Percentiles rank a stretch among this genome's conserved stretches.
These are phyloP conservation scores for Toxotes chatareus DNA, from an alignment of 2,113 vertebrate species.

Conservation along the genomic window DNA sequence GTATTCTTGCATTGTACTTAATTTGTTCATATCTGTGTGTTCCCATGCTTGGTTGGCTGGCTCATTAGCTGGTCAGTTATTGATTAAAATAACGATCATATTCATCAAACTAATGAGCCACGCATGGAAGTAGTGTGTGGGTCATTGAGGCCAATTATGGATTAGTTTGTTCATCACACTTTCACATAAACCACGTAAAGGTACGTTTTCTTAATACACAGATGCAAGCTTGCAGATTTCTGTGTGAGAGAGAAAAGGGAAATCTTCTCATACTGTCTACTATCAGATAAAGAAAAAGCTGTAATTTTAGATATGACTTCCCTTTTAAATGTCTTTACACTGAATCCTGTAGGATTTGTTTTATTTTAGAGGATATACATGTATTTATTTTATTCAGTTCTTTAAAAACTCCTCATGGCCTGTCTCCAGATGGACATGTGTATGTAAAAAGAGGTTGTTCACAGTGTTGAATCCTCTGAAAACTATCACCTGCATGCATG, in stretches of 20 bases:
- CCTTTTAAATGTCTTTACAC: neutral
- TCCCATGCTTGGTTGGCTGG: constrained; percentile 15
- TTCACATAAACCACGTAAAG: neutral
- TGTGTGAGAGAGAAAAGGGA: neutral
- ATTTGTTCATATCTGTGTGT: constrained; percentile 26
- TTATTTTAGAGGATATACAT: too few species aligned
- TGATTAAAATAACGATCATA: constrained; percentile 50
- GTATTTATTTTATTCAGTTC: too few species aligned
- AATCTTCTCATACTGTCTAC: neutral
- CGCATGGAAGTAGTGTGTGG: constrained; percentile 28
- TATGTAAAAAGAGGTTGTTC: neutral
- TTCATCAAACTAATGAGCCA: constrained; percentile 68
- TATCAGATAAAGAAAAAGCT: neutral
- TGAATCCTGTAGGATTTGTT: neutral
- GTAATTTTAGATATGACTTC: too few species aligned
- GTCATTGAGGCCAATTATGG: constrained; percentile 47
- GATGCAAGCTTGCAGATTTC: neutral
- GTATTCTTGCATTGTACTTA: neutral
- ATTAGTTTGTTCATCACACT: constrained; percentile 23
- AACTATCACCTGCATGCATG: neutral
- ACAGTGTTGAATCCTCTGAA: too few species aligned
- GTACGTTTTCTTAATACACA: neutral
- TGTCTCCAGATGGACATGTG: too few species aligned
- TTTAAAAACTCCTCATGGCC: neutral
- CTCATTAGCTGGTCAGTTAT: constrained; percentile 56